Base-by-base conservation (phyloP, 1,140 invertebrate genomes). In the Penaeus indicus region DNA sequence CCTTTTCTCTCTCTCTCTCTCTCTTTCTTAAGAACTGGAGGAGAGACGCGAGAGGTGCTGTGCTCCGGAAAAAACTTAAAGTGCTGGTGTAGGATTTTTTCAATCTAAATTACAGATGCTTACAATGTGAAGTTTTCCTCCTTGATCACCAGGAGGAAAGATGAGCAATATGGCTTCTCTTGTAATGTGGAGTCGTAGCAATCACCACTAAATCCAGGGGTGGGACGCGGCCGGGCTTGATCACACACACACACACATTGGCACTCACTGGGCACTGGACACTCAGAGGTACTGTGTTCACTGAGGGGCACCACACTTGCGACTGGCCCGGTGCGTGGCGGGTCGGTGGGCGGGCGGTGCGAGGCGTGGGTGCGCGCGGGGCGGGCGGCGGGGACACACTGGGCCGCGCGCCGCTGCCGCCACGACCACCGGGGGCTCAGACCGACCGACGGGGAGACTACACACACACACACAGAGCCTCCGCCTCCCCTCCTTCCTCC, bases 231-330 rank as follows among this genome's bases (percentile, higher is more conserved):
- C n/a, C 69, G 85, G 22, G 54, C 79, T 54, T 54, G 54, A 0
- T 54, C 54, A 54, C 54, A 54, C 54, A 54, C 64, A 64, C 64
- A 80, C 60, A 62, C 78, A n/a, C 79, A 79, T 42, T 67, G 85
- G 85, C 85, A 86, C 85, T 86, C 85, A 86, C 85, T 83, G 78
- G 64, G 79, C 85, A 88, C 80, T 88, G 81, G 87, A 78, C 87
- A 88, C 87, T 88, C 79, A 84, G 75, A 79, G 81, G 61, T 69
- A 78, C 27, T 75, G 87, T 88, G 87, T 88, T 84, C 81, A 88
- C 87, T 88, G 81, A 81, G 81, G 87, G 87, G 87, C 81, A 88
- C 87, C 87, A 88, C 81, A 82, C 87, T 88, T 84, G 87, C 87
- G 87, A 88, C 87, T 88, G 87, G 81, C 82, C 87, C 81, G 87